Evolutionary conservation across 2,888 invertebrate genomes (phyloP), one percentile per base, ranked within the genome.

Genomic region (Apoda limacodes): DNA sequence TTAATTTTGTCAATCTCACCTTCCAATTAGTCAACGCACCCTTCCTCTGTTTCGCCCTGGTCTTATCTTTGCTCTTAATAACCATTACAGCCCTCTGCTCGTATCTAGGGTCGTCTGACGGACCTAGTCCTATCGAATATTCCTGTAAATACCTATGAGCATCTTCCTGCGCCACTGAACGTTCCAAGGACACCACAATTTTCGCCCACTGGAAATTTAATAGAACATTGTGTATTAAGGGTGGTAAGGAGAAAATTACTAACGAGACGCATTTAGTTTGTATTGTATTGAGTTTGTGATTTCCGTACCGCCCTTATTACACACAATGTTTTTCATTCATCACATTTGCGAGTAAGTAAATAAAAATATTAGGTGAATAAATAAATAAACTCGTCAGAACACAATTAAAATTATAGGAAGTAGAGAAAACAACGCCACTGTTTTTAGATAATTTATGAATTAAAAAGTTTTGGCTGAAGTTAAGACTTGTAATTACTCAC

Each of bases 1-100:
- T 5, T 3, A 15, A 4, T 9, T 5, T 9, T n/a, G 7, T 4
- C 25, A 6, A 20, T 17, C 30, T 33, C 34, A 95, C 97, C 90
- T 98, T 99, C 99, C 99, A 99, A 64, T 98, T 98, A 29, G 89
- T 83, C 2, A 98, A 88, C 2, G 98, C 98, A 1, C 95, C 96
- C 63, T 98, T 98, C 39, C 98, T 83, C 71, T 98, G 97, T 55
- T 93, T 92, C 1, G 99, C 99, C 40, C 94, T 85, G 0, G 98
- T 98, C 71, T 98, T 98, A 42, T 89, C 93, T 57, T 97, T 96
- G 45, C 93, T 92, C 76, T 98, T 99, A 64, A 99, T 99, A 31
- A 98, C 95, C 92, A 99, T 95, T 2, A 99, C 93, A 1, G 96
- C 98, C 22, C 97, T 83, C 46, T 92, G 89, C 64, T 95, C 94